phyloP scores from a whole-genome alignment of 2,888 invertebrate genomes.

The Ophion ventricosus region DNA sequence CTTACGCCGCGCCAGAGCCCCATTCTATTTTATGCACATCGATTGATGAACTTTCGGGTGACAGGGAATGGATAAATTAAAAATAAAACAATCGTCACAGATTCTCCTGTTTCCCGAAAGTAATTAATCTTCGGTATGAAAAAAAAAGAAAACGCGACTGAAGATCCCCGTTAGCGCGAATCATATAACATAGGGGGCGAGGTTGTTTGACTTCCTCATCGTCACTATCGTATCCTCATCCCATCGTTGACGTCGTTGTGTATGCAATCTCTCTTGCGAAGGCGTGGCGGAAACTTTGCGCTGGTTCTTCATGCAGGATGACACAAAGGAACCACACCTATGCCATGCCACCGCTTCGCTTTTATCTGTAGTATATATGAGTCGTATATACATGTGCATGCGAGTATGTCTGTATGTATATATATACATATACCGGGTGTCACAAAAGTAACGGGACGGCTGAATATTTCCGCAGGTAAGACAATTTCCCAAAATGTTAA shows the following conservation, averaged over 20 bases:
- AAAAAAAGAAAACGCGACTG: conserved; percentile 42
- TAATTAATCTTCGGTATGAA: conserved; percentile 67
- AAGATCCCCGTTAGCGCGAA: conserved; percentile 36
- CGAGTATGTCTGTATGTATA: not conserved
- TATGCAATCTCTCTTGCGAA: conserved; percentile 40
- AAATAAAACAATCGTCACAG: conserved; percentile 52
- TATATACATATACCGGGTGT: not conserved
- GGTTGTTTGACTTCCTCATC: conserved; percentile 66
- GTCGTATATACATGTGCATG: not conserved
- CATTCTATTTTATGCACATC: conserved; percentile 33
- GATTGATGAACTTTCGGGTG: conserved; percentile 72
- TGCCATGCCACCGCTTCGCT: conserved; percentile 39
- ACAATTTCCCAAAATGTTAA: no score
- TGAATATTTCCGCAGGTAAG: no score
- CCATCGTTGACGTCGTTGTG: conserved; percentile 47
- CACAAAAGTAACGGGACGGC: no score
- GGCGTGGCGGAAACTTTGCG: conserved; percentile 59
- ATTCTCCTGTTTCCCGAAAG: conserved; percentile 71
- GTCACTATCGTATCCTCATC: conserved; percentile 41
- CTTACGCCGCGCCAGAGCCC: conserved; percentile 56
- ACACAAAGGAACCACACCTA: conserved; percentile 61
- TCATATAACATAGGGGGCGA: conserved; percentile 53
- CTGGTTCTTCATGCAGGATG: conserved; percentile 56
- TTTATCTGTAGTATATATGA: not conserved
- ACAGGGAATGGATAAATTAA: conserved; percentile 11